phyloP scores from a whole-genome alignment of 2,113 vertebrate species.

The Todiramphus saurophagus region DNA sequence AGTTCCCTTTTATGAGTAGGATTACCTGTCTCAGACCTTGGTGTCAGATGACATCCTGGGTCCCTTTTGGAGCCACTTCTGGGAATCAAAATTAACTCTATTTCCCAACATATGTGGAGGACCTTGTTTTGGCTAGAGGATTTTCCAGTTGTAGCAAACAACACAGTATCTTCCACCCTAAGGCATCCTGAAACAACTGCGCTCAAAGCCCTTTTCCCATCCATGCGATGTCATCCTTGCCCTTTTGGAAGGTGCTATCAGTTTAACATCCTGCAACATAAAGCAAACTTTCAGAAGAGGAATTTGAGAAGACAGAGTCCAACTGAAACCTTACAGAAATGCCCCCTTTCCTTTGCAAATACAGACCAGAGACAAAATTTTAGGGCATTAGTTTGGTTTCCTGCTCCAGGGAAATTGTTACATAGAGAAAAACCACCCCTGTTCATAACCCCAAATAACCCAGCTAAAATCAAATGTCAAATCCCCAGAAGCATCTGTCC shows the following conservation, averaged over 20 bases:
- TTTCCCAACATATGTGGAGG: not conserved
- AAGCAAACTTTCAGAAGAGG: not conserved
- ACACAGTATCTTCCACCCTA: not conserved
- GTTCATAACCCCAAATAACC: slow-evolving; percentile 3
- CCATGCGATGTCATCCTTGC: not conserved
- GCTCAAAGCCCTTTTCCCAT: not conserved
- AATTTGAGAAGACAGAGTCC: not conserved
- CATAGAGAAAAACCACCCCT: not conserved
- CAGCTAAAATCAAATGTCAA: slow-evolving; percentile 32
- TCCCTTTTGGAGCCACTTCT: not conserved
- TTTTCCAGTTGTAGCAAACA: not conserved
- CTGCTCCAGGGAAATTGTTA: not conserved
- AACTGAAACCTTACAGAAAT: not conserved
- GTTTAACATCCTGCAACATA: not conserved
- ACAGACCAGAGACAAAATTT: not conserved
- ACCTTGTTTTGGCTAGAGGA: not conserved
- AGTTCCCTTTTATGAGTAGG: not conserved
- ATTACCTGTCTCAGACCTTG: not conserved
- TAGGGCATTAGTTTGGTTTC: not conserved
- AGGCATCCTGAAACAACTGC: not conserved
- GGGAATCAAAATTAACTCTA: not conserved
- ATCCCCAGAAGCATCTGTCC: slow-evolving; percentile 8
- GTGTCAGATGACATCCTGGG: not conserved
- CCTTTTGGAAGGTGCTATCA: not conserved
- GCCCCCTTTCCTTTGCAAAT: not conserved